These are phyloP conservation scores for Poliocrania exsul DNA, from an alignment of 2,797 vertebrate species.

Conservation along the genomic window DNA sequence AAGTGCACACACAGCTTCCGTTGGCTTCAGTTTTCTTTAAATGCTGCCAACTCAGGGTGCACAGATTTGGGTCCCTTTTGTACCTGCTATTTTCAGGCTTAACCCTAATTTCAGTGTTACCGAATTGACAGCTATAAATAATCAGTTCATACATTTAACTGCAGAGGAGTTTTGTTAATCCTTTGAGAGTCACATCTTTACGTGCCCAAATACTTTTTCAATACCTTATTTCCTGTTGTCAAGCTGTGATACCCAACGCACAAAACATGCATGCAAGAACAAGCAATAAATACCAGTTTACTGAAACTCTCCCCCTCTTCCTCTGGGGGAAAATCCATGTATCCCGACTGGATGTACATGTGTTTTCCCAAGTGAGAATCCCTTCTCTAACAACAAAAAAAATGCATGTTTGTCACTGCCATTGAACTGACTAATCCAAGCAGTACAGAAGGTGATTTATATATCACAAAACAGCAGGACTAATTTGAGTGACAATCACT, in stretches of 20 bases:
- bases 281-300: conserved; percentile 40
- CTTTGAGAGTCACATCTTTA: conserved; percentile 14
- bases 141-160: background rate
- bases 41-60: conserved; percentile 36
- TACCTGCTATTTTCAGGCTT: conserved; percentile 53
- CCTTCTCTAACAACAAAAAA: conserved; percentile 16
- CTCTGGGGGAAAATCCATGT: conserved; percentile 8
- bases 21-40: conserved; percentile 49
- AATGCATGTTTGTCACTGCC: conserved; percentile 44
- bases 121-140: conserved; percentile 44
- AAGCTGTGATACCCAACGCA: background rate
- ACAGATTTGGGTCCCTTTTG: conserved; percentile 25
- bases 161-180: conserved; percentile 11
- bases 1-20: conserved; percentile 47
- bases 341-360: background rate
- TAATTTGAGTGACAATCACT: conserved; percentile 53
- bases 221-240: conserved; percentile 47
- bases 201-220: background rate
- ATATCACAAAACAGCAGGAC: conserved; percentile 20
- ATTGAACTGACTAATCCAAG: conserved; percentile 47
- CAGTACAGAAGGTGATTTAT: conserved; percentile 6
- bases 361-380: conserved; percentile 17
- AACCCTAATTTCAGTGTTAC: conserved; percentile 19
- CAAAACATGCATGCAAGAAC: conserved; percentile 26
- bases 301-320: background rate